phyloP scores from a whole-genome alignment of 1,140 invertebrate genomes.

The Saccostrea cuccullata region DNA sequence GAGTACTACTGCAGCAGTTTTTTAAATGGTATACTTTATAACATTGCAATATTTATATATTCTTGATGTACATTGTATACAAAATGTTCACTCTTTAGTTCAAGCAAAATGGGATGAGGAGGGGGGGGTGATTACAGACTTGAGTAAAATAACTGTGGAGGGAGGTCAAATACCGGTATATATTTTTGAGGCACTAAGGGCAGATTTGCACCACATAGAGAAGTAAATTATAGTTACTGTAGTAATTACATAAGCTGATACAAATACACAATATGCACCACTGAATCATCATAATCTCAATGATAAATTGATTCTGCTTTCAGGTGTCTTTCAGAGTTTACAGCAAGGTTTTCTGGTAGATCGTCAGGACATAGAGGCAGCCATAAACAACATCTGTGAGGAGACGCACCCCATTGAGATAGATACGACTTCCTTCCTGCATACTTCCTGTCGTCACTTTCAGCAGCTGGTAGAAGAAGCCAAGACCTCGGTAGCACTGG shows the following conservation, averaged over 20 bases:
- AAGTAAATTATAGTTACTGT: no score
- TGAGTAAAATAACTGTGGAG: no score
- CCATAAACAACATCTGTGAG: constrained; percentile 86
- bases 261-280: no score
- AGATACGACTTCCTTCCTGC: constrained; percentile 86
- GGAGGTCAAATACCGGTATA: no score
- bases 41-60: not conserved
- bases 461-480: constrained; percentile 60
- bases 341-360: constrained; percentile 82
- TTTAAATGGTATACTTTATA: constrained; percentile 79
- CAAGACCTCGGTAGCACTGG: constrained; percentile 37
- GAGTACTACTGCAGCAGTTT: constrained; percentile 85
- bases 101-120: no score
- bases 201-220: no score
- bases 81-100: no score
- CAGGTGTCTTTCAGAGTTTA: constrained; percentile 79
- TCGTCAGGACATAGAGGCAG: constrained; percentile 84
- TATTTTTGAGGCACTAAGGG: no score
- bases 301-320: not conserved
- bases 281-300: no score
- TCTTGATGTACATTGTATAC: not conserved
- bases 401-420: constrained; percentile 84
- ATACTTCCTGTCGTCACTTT: constrained; percentile 76
- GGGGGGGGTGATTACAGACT: no score
- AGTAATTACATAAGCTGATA: no score